Evolutionary conservation across 2,113 vertebrate genomes (phyloP).

Genomic region (Boleophthalmus pectinirostris): DNA sequence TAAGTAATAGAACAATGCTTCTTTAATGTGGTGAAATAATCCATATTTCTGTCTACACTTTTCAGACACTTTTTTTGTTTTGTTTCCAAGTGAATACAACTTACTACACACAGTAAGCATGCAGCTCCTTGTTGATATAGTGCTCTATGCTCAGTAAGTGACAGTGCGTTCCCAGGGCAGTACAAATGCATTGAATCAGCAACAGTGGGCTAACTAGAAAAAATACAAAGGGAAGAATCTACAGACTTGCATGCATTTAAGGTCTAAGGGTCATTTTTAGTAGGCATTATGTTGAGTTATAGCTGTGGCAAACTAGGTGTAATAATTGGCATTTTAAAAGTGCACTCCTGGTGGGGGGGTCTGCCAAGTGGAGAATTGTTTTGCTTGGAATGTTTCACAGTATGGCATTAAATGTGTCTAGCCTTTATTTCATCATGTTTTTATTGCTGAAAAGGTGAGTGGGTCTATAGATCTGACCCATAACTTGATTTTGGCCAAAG

Average conservation of each 20-base stretch:
- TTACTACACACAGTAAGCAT: constrained; percentile 2
- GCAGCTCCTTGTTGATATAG: background rate
- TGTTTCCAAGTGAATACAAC: background rate
- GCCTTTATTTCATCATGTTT: too few species aligned
- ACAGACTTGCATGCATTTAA: background rate
- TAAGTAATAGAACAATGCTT: background rate
- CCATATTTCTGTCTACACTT: background rate
- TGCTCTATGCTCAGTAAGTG: background rate
- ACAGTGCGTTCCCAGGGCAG: background rate
- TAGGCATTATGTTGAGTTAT: background rate
- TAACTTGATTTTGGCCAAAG: too few species aligned
- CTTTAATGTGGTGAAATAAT: background rate
- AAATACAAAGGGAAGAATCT: background rate
- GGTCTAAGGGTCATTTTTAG: background rate
- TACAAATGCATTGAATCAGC: background rate
- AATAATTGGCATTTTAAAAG: background rate
- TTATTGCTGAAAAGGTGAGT: too few species aligned
- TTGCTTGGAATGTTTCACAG: background rate
- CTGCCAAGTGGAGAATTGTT: background rate
- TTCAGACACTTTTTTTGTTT: background rate
- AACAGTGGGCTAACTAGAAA: background rate
- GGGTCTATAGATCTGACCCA: too few species aligned
- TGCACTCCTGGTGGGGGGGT: background rate
- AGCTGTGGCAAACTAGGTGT: background rate
- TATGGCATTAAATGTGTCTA: too few species aligned